Percentiles rank a stretch among this genome's conserved stretches.
These are phyloP conservation scores for Cuniculus paca DNA, from an alignment of 2,797 vertebrate genomes.

Conservation along the genomic window DNA sequence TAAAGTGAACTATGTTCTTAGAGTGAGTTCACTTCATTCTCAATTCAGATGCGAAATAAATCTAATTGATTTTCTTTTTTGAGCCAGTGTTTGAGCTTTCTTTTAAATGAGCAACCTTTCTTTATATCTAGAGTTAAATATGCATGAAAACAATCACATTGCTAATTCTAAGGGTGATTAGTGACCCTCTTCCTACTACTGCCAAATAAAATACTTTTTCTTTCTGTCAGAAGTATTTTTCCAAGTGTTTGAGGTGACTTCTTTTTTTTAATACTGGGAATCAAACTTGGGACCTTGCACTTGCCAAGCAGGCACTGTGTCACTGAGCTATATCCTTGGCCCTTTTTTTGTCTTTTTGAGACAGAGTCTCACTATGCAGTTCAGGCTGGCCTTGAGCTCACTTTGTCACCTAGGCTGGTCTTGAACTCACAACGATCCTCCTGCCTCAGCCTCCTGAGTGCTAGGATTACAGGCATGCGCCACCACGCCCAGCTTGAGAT, in stretches of 20 bases:
- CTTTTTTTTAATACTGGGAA: neutral
- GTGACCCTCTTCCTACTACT: slow-evolving; percentile 81
- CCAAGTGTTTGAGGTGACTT: neutral
- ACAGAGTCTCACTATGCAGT: no score
- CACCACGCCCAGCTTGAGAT: neutral
- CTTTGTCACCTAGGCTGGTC: no score
- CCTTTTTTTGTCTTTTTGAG: no score
- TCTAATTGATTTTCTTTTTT: slow-evolving; percentile 67
- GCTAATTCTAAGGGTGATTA: slow-evolving; percentile 75
- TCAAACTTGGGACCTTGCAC: no score
- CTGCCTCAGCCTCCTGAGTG: no score
- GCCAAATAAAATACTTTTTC: slow-evolving; percentile 63
- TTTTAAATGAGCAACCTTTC: slow-evolving; percentile 79
- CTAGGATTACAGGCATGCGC: no score
- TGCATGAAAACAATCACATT: slow-evolving; percentile 73
- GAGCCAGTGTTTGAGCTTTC: slow-evolving; percentile 88
- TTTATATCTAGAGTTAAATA: slow-evolving; percentile 71
- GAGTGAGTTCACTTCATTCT: slow-evolving; percentile 93
- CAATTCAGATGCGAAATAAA: slow-evolving; percentile 90
- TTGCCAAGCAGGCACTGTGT: no score
- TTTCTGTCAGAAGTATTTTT: neutral
- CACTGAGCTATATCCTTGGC: no score
- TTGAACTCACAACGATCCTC: no score
- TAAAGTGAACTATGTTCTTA: slow-evolving; percentile 93
- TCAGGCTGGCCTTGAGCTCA: no score